Percentiles rank a stretch among this genome's conserved stretches.
Conservation (phyloP, 2,113 vertebrate species). For the Empidonax alnorum region DNA sequence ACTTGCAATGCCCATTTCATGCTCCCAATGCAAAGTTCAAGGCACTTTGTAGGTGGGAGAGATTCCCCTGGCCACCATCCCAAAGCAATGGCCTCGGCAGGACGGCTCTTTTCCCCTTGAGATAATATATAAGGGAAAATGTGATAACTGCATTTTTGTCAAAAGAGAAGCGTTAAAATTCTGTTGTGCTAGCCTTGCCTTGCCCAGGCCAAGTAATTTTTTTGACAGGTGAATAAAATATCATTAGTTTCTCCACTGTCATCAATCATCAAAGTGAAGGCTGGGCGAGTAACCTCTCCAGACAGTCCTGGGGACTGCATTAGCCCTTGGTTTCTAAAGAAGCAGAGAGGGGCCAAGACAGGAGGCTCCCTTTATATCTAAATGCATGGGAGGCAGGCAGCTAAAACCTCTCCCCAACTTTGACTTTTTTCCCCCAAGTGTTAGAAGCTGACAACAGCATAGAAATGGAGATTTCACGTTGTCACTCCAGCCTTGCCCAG, state of each 20-base stretch:
- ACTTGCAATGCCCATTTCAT: neutral
- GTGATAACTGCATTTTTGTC: neutral
- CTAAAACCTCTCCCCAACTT: slow-evolving; percentile 23
- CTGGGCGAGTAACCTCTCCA: slow-evolving; percentile 62
- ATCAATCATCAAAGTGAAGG: slow-evolving; percentile 57
- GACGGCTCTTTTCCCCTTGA: neutral
- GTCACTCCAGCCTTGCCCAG: slow-evolving; percentile 30
- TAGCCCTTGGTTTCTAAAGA: slow-evolving; percentile 54
- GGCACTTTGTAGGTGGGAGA: slow-evolving; percentile 8
- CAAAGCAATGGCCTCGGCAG: neutral
- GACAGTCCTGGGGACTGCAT: slow-evolving; percentile 60
- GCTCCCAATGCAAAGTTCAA: neutral
- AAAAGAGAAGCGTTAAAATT: neutral
- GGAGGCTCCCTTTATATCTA: slow-evolving; percentile 14
- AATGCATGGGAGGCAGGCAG: slow-evolving; percentile 28
- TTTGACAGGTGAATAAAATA: slow-evolving; percentile 72
- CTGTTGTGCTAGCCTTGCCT: neutral
- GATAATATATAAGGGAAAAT: slow-evolving; percentile 2
- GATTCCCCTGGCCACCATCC: neutral
- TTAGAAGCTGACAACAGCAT: slow-evolving; percentile 59
- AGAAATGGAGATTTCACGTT: slow-evolving; percentile 64
- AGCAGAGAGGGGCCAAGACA: neutral
- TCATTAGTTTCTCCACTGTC: slow-evolving; percentile 65
- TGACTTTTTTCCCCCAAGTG: neutral
- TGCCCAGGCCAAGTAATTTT: slow-evolving; percentile 56